A percentile compares a stretch with the other conserved stretches of the same genome.
Conservation (phyloP, 2,113 vertebrate species). For the Cinclus mexicanus region DNA sequence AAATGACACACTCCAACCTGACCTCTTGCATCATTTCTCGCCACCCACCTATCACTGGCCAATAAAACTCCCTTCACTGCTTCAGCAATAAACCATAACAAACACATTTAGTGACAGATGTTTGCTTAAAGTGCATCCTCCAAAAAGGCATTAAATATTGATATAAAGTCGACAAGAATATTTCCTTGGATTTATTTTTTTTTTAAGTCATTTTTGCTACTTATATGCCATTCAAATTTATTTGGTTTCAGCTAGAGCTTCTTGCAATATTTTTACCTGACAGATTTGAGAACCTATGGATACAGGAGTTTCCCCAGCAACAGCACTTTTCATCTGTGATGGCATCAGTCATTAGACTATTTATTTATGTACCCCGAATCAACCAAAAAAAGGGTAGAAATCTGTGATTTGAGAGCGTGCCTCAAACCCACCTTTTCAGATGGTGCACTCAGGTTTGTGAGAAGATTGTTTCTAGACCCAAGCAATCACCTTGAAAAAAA, state of each 20-base stretch:
- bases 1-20: neutral
- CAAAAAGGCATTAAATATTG: neutral
- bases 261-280: neutral
- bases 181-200: neutral
- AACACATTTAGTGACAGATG: neutral
- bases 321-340: neutral
- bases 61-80: neutral
- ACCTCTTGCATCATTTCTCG: neutral
- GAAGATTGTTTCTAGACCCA: neutral
- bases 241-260: neutral
- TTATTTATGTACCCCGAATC: neutral
- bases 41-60: neutral
- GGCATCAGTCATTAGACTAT: neutral
- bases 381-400: neutral
- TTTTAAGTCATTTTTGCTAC: neutral
- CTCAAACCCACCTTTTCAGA: neutral
- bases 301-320: neutral
- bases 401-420: neutral
- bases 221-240: neutral
- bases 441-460: neutral
- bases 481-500: neutral
- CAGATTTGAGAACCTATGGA: neutral
- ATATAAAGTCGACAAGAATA: neutral
- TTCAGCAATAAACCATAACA: neutral
- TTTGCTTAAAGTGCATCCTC: neutral